Conservation (phyloP, 2,113 vertebrate genomes). For the Leptosomus discolor region DNA sequence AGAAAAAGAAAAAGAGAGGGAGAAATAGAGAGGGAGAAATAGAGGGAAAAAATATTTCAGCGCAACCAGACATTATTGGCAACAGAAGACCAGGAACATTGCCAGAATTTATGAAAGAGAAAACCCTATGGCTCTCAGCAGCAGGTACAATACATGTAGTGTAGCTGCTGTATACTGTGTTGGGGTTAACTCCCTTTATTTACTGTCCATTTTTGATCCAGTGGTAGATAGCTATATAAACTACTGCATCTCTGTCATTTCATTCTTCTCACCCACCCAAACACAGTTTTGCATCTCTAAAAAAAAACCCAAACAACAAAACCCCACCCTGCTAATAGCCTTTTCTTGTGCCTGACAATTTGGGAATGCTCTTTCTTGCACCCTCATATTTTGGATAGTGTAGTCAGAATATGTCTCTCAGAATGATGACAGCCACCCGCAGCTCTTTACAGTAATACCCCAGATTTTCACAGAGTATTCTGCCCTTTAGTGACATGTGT, state of each 20-base stretch:
- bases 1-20: neutral
- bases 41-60: neutral
- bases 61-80: neutral
- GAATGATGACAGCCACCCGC: neutral
- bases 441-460: neutral
- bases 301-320: rapidly evolving
- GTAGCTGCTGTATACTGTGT: neutral
- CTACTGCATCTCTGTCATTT: neutral
- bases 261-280: neutral
- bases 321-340: neutral
- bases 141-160: neutral
- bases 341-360: neutral
- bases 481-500: neutral
- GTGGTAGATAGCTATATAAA: neutral
- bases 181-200: neutral
- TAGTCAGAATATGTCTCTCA: neutral
- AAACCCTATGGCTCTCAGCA: neutral
- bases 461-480: neutral
- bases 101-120: neutral
- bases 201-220: neutral
- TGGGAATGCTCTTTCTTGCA: neutral
- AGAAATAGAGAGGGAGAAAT: neutral
- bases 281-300: neutral
- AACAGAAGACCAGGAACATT: neutral
- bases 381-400: neutral